A percentile compares a stretch with the other conserved stretches of the same genome.
phyloP scores from a whole-genome alignment of 2,888 invertebrate genomes.

The Noctua comes region DNA sequence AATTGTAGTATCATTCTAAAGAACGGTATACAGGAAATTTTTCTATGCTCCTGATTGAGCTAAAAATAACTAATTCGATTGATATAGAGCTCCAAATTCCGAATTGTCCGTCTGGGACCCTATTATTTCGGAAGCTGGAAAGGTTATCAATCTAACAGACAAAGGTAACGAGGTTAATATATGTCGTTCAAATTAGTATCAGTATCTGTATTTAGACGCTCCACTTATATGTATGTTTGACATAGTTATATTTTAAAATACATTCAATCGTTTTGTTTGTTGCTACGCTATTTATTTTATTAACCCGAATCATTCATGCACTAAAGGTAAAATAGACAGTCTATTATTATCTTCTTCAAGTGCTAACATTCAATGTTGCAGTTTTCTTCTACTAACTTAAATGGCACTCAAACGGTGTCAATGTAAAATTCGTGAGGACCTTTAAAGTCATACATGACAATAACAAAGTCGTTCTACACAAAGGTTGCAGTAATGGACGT shows the following conservation, averaged over 20 bases:
- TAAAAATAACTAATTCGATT: slow-evolving; percentile 36
- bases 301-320: background rate
- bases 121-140: slow-evolving; percentile 18
- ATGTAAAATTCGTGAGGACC: slow-evolving; percentile 45
- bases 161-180: slow-evolving; percentile 15
- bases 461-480: slow-evolving; percentile 41
- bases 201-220: background rate
- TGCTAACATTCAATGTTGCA: slow-evolving; percentile 13
- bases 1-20: background rate
- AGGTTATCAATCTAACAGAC: slow-evolving; percentile 17
- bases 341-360: background rate
- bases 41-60: slow-evolving; percentile 19
- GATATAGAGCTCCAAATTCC: background rate
- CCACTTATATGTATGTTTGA: background rate
- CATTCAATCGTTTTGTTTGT: background rate
- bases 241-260: background rate
- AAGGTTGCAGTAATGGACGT: slow-evolving; percentile 34
- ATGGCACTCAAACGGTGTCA: slow-evolving; percentile 30
- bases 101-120: background rate
- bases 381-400: slow-evolving; percentile 32
- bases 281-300: background rate
- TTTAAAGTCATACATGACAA: slow-evolving; percentile 37
- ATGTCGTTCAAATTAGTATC: slow-evolving; percentile 1
- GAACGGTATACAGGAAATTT: background rate
- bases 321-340: background rate